Evolutionary conservation across 2,888 invertebrate genomes (phyloP), one percentile per base, ranked within the genome.

Genomic region (Eristalinus aeneus): DNA sequence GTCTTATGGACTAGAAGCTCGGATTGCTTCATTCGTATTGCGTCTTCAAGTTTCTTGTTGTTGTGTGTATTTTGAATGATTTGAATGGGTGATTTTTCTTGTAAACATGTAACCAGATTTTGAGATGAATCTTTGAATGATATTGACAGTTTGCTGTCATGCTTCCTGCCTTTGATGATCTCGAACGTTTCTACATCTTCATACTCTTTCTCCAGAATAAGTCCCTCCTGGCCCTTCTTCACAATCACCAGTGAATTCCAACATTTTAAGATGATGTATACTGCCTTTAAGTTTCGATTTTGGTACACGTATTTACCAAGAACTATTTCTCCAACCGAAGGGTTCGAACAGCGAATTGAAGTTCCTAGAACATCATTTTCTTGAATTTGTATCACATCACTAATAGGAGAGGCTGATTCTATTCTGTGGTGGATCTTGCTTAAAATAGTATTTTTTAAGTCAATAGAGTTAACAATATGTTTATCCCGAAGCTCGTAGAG

Each of bases 241-340:
- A 92, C 79, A 2, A 92, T 89, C 0, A 91, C 23, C 39, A 92
- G 75, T 20, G 84, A 88, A n/a, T 90, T 80, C 91, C 91, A 92
- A 85, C 91, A 91, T 12, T 89, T 89, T 0, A 92, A 69, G 1
- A 92, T 69, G 12, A 92, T 69, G 64, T 90, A 92, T 0, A 90
- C 63, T 22, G 89, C 89, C 39, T 88, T 76, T 0, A 87, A 69
- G 36, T 73, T 88, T 56, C 85, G 67, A 34, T 89, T 88, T 75
- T 89, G 88, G 88, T 90, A 91, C 16, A 90, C 85, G 68, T 89
- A 92, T 78, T 92, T 92, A 16, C 92, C 92, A 10, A 92, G 58
- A 10, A 65, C 81, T 8, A 91, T 76, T 3, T 80, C 80, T 31
- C 39, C 69, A 23, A 16, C 22, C 10, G 31, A 0, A 4, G 9